These are phyloP conservation scores for Leptura quadrifasciata DNA, from an alignment of 2,888 invertebrate species.

Conservation along the genomic window DNA sequence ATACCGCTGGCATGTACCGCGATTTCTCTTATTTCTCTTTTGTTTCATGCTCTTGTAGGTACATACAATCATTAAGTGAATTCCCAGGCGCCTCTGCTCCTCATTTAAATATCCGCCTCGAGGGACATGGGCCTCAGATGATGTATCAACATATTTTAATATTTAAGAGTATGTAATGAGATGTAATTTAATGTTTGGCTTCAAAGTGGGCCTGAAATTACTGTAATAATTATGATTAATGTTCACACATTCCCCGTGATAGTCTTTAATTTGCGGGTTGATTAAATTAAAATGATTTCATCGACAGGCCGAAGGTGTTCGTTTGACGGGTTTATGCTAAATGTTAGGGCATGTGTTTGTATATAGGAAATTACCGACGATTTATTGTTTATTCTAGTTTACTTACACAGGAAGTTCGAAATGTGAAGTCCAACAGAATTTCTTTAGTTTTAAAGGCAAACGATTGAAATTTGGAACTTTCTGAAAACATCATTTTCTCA, in stretches of 20 bases:
- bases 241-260: constrained; percentile 64
- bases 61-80: constrained; percentile 38
- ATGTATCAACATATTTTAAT: constrained; percentile 69
- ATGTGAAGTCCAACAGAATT: no score
- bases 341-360: constrained; percentile 16
- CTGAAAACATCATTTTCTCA: no score
- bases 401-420: no score
- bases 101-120: constrained; percentile 59
- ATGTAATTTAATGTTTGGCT: constrained; percentile 66
- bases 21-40: no score
- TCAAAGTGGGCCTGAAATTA: constrained; percentile 63
- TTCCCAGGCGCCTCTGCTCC: constrained; percentile 55
- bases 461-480: no score
- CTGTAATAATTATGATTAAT: constrained; percentile 67
- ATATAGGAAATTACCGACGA: not conserved
- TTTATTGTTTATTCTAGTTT: not conserved
- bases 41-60: not conserved
- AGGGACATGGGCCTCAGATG: constrained; percentile 59
- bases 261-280: constrained; percentile 61
- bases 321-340: not conserved
- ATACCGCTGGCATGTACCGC: no score
- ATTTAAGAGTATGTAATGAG: constrained; percentile 66
- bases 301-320: constrained; percentile 34
- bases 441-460: no score
- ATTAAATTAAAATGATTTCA: constrained; percentile 60